Evolutionary conservation across 1,140 invertebrate species (phyloP), one percentile per base, ranked within the genome.

Genomic region (Drosophila arawakana): DNA sequence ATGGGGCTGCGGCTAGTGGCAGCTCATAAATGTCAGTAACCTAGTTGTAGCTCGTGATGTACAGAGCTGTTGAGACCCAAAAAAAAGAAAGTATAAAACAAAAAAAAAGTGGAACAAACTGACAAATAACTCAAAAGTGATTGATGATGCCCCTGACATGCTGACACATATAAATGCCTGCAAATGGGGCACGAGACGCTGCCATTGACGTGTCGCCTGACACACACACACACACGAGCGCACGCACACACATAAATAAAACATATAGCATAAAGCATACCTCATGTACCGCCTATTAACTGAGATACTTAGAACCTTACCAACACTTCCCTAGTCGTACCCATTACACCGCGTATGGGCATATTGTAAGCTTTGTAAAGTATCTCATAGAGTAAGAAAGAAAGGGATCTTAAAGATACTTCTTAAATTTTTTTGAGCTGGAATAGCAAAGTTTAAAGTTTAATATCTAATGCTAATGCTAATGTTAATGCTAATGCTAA

Each of bases 121-220:
- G 82, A 86, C 78, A 86, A 88, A 88, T 88, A 88, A 88, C 83
- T 88, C 73, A 79, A 82, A 88, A 88, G 83, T 88, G 83, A 88
- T 88, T 88, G 83, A 88, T 88, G 83, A 78, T 67, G 73, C 66
- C 68, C 83, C 63, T 88, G 83, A 88, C 83, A 88, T 73, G 83
- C 66, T 88, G 83, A 88, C 83, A 88, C 80, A 86, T 88, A 88
- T 88, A 88, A 88, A 88, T 88, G 83, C 83, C 76, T 69, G 73
- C 73, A 88, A 88, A 88, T 88, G 83, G 83, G 76, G 83, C 76
- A 74, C 67, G 68, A 81, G 81, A 75, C 78, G 62, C 77, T 84
- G 81, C 50, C 74, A 74, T 72, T 85, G 81, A 84, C 81, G 70
- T 84, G 77, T 84, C 62, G 50, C 77, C 47, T 59, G 43, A 34